phyloP scores from a whole-genome alignment of 2,888 invertebrate species.

The Ochropleura plecta region DNA sequence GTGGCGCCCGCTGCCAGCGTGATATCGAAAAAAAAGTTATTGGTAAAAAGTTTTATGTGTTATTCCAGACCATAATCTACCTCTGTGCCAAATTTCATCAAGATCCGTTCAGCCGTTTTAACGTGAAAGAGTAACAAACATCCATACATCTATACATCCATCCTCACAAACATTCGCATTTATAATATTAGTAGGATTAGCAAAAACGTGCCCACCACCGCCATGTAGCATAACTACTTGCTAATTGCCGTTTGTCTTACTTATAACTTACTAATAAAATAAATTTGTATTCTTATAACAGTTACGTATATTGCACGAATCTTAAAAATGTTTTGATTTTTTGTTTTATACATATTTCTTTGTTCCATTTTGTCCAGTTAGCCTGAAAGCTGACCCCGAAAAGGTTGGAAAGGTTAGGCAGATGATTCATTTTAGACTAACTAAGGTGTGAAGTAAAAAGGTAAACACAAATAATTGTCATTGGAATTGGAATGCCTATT shows the following conservation, averaged over 20 bases:
- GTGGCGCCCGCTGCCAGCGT: too few relatives aligned
- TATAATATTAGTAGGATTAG: background rate
- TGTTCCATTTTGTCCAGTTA: background rate
- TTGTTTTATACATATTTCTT: background rate
- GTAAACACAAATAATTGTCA: background rate
- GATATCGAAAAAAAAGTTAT: too few relatives aligned
- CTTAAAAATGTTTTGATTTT: background rate
- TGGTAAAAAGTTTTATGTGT: too few relatives aligned
- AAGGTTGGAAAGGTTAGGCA: background rate
- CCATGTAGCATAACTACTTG: conserved; percentile 32
- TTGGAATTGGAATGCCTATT: background rate
- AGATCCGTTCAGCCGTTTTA: too few relatives aligned
- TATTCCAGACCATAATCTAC: too few relatives aligned
- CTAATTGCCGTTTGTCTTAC: conserved; percentile 58
- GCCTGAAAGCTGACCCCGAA: background rate
- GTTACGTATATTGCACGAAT: conserved; percentile 19
- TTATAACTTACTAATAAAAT: conserved; percentile 28
- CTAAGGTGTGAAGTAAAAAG: background rate
- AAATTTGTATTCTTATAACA: conserved; percentile 7
- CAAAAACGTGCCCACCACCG: conserved; percentile 28
- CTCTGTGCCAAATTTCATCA: too few relatives aligned
- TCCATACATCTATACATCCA: too few relatives aligned
- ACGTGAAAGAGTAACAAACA: too few relatives aligned
- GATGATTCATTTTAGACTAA: background rate
- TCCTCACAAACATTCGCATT: too few relatives aligned